Evolutionary conservation across 2,797 vertebrate genomes (phyloP), one percentile per base, ranked within the genome.

Genomic region (Gymnoscopelus microlampas): DNA sequence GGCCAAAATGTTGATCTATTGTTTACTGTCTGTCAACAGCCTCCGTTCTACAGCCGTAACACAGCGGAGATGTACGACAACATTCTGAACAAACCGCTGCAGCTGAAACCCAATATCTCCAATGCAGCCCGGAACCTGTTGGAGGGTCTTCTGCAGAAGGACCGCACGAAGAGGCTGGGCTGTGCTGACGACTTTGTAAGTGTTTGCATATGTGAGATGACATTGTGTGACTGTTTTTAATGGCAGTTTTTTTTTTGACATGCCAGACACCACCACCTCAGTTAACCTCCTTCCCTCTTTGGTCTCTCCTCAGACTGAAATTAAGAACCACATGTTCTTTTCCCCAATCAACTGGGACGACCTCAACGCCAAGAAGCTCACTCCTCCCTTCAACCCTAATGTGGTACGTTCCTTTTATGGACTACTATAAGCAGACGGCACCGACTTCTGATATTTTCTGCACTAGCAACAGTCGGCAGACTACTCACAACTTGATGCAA

Each of bases 51-150:
- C 76, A 99, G 98, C 86, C 95, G 97, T 32, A 99, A 99, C 92
- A 99, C 98, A 0, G 98, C 98, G 0, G 98, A 99, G 92, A 99
- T 99, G 98, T 99, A 99, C 0, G 97, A 99, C 89, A 99, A 99
- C 90, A 99, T 99, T 91, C 91, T 99, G 88, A 99, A 99, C 93
- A 99, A 99, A 71, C 97, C 98, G 0, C 94, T 99, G 78, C 97
- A 98, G 89, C 90, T 99, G 56, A 99, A 99, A 88, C 97, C 98
- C 89, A 99, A 99, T 92, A 99, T 99, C 61, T 98, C 98, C 44
- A 99, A 99, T 32, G 95, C 98, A 0, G 98, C 97, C 14, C 92
- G 96, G 61, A 94, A 98, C 77, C 93, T 99, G 69, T 94, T 99
- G 78, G 97, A 99, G 84, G 96, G 97, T 4, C 94, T 99, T 53